phyloP scores from a whole-genome alignment of 92 coral and sea anemone species.

The Parazoanthus swiftii region DNA sequence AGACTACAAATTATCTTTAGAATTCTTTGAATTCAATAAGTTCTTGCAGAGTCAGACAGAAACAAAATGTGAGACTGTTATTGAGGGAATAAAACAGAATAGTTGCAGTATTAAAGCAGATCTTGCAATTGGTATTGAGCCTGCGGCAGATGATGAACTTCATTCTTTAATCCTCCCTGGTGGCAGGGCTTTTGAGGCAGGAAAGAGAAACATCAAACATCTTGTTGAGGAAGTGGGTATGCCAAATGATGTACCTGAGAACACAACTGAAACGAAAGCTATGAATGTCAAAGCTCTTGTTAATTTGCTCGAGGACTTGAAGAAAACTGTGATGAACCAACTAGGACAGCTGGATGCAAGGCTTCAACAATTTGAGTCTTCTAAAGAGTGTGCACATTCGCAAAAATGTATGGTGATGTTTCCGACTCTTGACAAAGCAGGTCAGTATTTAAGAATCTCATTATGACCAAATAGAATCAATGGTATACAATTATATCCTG shows the following conservation, averaged over 20 bases:
- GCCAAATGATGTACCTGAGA: background rate
- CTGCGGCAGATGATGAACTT: background rate
- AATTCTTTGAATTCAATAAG: conserved; percentile 13
- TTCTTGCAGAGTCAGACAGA: background rate
- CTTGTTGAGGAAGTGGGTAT: conserved; percentile 27
- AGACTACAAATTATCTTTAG: background rate
- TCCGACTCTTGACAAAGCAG: conserved; percentile 38
- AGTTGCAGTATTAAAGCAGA: background rate
- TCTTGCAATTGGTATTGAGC: background rate
- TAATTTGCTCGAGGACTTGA: background rate
- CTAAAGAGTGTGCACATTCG: background rate
- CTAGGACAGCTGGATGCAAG: conserved; percentile 14
- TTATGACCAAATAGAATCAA: no score
- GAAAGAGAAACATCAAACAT: background rate
- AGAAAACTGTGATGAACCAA: conserved; percentile 4
- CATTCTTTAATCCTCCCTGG: background rate
- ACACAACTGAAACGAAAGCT: background rate
- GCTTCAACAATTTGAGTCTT: background rate
- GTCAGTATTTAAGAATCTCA: background rate
- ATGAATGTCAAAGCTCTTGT: background rate
- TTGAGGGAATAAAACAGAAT: background rate
- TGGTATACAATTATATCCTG: no score
- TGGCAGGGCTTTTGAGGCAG: background rate
- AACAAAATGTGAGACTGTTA: background rate
- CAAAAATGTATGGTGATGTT: background rate